Evolutionary conservation across 2,113 vertebrate genomes (phyloP), one percentile per base, ranked within the genome.

Genomic region (Alosa alosa): DNA sequence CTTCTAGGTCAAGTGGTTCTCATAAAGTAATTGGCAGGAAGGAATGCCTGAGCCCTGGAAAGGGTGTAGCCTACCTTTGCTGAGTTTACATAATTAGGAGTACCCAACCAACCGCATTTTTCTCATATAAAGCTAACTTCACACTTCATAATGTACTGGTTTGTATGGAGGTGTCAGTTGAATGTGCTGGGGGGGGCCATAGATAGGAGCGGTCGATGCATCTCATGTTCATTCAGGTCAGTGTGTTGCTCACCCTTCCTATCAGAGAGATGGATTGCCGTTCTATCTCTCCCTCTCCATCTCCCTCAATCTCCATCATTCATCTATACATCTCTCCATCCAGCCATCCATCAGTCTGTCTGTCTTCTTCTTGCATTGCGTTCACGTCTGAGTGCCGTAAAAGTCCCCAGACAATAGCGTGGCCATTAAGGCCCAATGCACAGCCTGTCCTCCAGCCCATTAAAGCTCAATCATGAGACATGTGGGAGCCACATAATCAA

Each of bases 391-490:
- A 31, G 64, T 39, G 72, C 13, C 31, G 8, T 31, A 15, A 10
- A 13, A 15, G 68, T 75, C 68, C 31, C 68, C 9, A 36, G 68
- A 75, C 1, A 13, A 11, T 31, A 11, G 68, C 68, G 15, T 1
- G 31, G 68, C n/a, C n/a, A 25, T 72, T 31, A 64, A 0, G 55
- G 55, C 2, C 18, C 20, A 22, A 60, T 22, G 55, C 4, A 60
- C 18, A 22, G 55, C 72, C 36, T 13, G 31, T 36, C 72, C 36
- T 5, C 64, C 39, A 78, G 25, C 72, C 39, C 72, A 78, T 78
- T 78, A 78, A 78, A 78, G 15, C 31, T 78, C 72, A 41, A 39
- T 39, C 72, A 78, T 17, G 72, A 78, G 72, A 39, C 72, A 78
- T 36, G 17, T 2, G 31, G 36, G 72, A 11, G 25, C 10, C 72